Base-by-base conservation (phyloP, 2,113 vertebrate genomes). In the Actenoides lindsayi region DNA sequence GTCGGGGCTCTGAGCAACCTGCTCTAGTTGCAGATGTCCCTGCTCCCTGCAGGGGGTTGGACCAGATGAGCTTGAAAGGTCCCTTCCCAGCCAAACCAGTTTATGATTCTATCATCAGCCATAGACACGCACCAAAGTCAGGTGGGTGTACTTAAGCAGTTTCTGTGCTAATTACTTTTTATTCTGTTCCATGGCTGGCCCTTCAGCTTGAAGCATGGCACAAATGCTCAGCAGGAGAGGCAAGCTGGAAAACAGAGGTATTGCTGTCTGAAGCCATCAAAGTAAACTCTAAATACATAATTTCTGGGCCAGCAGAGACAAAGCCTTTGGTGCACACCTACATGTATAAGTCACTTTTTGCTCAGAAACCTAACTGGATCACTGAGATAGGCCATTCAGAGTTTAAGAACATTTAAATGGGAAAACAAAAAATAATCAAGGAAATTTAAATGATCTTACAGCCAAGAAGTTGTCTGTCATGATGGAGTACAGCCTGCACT, bases 251-350 rank as follows among this genome's bases (percentile, higher is more conserved):
- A 54, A 6, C 33, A 57, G 30, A 53, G n/a, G 16, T 5, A 0
- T 9, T 56, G 18, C 27, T 84, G 81, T 15, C 81, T 78, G 73
- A 56, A 78, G 13, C 54, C 54, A n/a, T 23, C 19, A 25, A 31
- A 71, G 35, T 28, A 78, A 85, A 73, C 7, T 1, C 0, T 21
- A 53, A 46, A 33, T 41, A n/a, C 0, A 0, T 12, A 11, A 64
- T 19, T 68, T 48, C 19, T 78, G 41, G 51, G 31, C 65, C 19
- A 88, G 46, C 25, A 31, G 51, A 77, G 50, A 39, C 60, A 64
- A 68, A 90, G 31, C 25, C 6, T 16, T 44, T 50, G 35, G 19
- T 48, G 16, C 16, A 33, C 30, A 44, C 24, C 13, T 1, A 31
- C 7, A 11, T 0, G 0, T 9, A 73, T 9, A 63, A 33, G 33